phyloP scores from a whole-genome alignment of 2,888 invertebrate genomes.

The Drosophila infuscata region DNA sequence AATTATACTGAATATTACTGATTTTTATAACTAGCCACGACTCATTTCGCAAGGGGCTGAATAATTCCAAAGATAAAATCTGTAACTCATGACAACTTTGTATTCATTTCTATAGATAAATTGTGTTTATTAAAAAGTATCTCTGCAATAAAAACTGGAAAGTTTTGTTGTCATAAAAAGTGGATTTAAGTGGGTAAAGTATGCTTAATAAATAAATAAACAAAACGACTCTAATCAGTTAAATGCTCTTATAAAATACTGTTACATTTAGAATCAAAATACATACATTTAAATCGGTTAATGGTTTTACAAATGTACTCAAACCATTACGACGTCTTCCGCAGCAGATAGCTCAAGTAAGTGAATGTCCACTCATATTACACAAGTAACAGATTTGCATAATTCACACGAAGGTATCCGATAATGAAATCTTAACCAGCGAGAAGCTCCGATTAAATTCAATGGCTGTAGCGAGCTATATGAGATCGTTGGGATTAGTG shows the following conservation, averaged over 20 bases:
- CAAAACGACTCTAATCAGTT: no score
- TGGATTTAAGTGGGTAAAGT: neutral
- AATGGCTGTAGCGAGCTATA: constrained; percentile 66
- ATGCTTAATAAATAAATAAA: neutral
- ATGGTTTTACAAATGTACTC: no score
- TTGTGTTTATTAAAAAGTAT: neutral
- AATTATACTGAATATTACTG: no score
- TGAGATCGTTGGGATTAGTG: constrained; percentile 54
- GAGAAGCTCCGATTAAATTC: constrained; percentile 56
- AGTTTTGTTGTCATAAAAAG: neutral
- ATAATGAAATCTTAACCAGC: constrained; percentile 55
- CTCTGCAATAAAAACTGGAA: neutral
- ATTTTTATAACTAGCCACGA: no score
- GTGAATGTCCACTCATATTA: neutral
- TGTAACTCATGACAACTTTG: no score
- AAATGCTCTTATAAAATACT: no score
- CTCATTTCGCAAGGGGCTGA: no score
- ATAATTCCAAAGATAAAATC: no score
- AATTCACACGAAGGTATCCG: constrained; percentile 59
- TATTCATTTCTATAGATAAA: no score
- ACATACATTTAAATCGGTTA: no score
- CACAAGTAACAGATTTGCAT: no score
- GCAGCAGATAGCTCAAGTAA: constrained; percentile 56
- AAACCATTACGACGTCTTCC: constrained; percentile 45
- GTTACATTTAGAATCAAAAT: no score